Base-by-base conservation (phyloP, 2,888 invertebrate genomes). In the Ophraella communa region DNA sequence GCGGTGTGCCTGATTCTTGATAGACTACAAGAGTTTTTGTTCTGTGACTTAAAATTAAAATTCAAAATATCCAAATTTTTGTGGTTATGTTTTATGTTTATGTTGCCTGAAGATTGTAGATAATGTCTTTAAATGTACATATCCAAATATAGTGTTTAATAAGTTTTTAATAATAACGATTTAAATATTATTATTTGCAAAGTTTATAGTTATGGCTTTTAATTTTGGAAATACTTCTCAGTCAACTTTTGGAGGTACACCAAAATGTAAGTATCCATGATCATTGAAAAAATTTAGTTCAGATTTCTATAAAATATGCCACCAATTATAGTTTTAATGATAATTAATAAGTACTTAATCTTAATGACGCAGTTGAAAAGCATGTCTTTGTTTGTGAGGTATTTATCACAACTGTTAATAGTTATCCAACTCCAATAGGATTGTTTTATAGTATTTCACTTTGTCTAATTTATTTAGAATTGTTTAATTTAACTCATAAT, bases 241-340 rank as follows among this genome's bases (percentile, higher is more conserved):
- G 35, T 64, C 76, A 18, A 69, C 75, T 7, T 78, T 78, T 73
- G 77, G 77, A 18, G 70, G 64, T 17, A 65, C 73, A 27, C 66
- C 70, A 47, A 79, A 78, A 74, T 74, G 79, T 79, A 75, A 78
- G 78, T 76, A 35, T 35, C 7, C n/a, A 42, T 42, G 17, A 39
- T 5, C 17, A 14, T 39, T 39, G 17, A 1, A 17, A 30, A 30
- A 30, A 10, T 3, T 30, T 3, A 30, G 11, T 1, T 8, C 2
- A 30, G 8, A 30, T 30, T 30, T 10, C 30, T 30, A 10, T 30
- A 2, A 10, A 10, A 30, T 0, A 30, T 8, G 2, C 10, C 10
- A 10, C 1, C 24, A 24, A 7, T 24, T 2, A 10, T 1, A 10
- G 30, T 10, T 30, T 30, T 1, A 30, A n/a, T n/a, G n/a, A n/a